Evolutionary conservation across 2,797 vertebrate genomes (phyloP).

Genomic region (Momotus momota): DNA sequence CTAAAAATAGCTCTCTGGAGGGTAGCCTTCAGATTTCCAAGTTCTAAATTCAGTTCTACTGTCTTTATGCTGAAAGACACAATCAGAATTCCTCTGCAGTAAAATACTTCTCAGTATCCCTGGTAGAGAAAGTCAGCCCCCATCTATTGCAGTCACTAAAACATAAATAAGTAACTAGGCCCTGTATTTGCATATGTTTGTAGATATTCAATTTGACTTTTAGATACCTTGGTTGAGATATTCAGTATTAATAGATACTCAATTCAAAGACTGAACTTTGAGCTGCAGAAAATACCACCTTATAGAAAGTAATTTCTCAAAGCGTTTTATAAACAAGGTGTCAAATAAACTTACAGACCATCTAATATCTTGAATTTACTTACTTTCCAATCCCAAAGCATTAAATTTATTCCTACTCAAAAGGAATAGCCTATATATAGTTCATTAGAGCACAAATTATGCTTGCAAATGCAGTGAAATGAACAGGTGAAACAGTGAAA

Average conservation of each 20-base stretch:
- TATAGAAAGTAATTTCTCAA: not conserved
- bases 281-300: not conserved
- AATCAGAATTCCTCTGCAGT: not conserved
- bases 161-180: constrained; percentile 29
- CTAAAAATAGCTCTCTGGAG: not conserved
- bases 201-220: constrained; percentile 37
- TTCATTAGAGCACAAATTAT: not conserved
- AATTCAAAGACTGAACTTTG: not conserved
- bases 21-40: not conserved
- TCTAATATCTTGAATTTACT: not conserved
- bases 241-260: constrained; percentile 24
- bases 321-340: not conserved
- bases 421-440: not conserved
- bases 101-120: not conserved
- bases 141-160: constrained; percentile 21
- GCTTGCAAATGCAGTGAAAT: not conserved
- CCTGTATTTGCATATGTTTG: constrained; percentile 16
- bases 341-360: not conserved
- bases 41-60: not conserved
- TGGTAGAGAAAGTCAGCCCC: not conserved
- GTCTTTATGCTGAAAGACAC: not conserved
- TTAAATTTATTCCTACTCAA: not conserved
- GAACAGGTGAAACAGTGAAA: not conserved
- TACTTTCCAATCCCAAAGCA: not conserved
- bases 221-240: not conserved